Percentiles rank a stretch among this genome's conserved stretches.
These are phyloP conservation scores for Hetaerina titia DNA, from an alignment of 2,888 invertebrate species.

Conservation along the genomic window DNA sequence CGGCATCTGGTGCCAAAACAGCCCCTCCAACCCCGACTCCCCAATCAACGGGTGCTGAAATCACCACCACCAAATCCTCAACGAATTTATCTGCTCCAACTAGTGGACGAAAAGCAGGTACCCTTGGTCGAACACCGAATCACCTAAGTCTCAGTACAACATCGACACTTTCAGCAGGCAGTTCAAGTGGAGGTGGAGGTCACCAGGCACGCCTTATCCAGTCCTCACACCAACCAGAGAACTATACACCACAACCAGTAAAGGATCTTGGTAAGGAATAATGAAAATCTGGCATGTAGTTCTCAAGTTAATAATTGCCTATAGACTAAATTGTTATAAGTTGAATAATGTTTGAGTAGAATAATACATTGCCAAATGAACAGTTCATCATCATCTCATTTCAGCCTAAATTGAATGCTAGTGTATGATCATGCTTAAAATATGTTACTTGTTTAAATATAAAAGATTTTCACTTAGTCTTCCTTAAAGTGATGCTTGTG, in stretches of 20 bases:
- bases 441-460: no score
- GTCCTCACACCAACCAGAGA: constrained; percentile 95
- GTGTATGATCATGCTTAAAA: no score
- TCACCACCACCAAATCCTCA: constrained; percentile 40
- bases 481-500: no score
- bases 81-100: constrained; percentile 57
- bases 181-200: constrained; percentile 82
- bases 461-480: no score
- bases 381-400: no score
- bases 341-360: no score
- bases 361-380: no score
- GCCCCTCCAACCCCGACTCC: constrained; percentile 65
- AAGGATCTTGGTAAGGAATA: constrained; percentile 91
- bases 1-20: constrained; percentile 80
- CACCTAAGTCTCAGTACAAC: constrained; percentile 96
- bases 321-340: no score
- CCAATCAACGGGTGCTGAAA: constrained; percentile 79
- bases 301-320: no score
- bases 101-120: constrained; percentile 72
- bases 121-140: constrained; percentile 93
- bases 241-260: constrained; percentile 92
- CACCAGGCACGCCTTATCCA: constrained; percentile 95
- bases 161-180: constrained; percentile 95
- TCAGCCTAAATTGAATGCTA: no score
- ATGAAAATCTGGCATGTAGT: neutral